These are phyloP conservation scores for Muscicapa striata DNA, from an alignment of 2,797 vertebrate species.

Conservation along the genomic window DNA sequence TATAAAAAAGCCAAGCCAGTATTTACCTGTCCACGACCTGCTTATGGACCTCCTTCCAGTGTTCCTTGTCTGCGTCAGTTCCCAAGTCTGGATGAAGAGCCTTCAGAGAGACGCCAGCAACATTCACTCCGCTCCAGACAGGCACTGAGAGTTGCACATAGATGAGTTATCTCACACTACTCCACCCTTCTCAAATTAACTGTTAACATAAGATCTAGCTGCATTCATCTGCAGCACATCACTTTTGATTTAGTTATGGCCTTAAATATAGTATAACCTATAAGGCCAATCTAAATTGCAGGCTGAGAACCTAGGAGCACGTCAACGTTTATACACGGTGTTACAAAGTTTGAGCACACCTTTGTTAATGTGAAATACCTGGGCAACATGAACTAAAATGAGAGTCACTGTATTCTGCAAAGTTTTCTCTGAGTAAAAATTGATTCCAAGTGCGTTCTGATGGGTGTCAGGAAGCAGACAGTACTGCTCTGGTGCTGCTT, in stretches of 20 bases:
- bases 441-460: not conserved
- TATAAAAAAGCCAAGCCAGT: not conserved
- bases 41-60: conserved; percentile 94
- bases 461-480: not conserved
- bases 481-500: not conserved
- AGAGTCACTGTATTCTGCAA: not conserved
- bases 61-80: conserved; percentile 85
- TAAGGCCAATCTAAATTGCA: not conserved
- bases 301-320: not conserved
- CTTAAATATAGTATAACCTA: not conserved
- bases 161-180: not conserved
- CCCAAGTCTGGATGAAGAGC: conserved; percentile 88
- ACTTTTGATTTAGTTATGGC: not conserved
- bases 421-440: not conserved
- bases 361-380: not conserved
- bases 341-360: not conserved
- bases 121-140: conserved; percentile 96
- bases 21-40: conserved; percentile 92
- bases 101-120: conserved; percentile 93
- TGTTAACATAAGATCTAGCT: not conserved
- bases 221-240: not conserved
- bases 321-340: fast-evolving
- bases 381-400: not conserved
- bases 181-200: not conserved
- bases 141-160: conserved; percentile 80